A percentile compares a stretch with the other conserved stretches of the same genome.
Conservation (phyloP, 2,888 invertebrate species). For the Drosophila dives region DNA sequence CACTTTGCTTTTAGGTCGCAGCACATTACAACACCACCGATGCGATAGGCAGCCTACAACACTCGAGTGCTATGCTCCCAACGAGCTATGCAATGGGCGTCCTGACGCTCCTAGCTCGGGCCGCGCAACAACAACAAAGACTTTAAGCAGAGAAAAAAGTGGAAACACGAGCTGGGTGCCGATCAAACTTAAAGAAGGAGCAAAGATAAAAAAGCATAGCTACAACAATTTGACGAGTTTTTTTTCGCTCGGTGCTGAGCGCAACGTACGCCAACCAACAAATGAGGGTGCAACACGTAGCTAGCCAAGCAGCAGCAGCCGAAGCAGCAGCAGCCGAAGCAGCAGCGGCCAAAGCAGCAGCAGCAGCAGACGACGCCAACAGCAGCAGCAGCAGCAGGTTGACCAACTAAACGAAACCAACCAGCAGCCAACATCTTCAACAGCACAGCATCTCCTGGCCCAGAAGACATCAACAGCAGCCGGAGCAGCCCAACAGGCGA, state of each 20-base stretch:
- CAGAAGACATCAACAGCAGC: slow-evolving; percentile 16
- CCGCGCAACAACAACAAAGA: slow-evolving; percentile 12
- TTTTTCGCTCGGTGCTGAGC: slow-evolving; percentile 17
- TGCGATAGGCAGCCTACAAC: slow-evolving; percentile 31
- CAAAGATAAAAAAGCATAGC: not conserved
- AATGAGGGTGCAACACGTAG: slow-evolving; percentile 58
- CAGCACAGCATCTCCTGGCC: slow-evolving; percentile 33
- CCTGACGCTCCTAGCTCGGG: slow-evolving; percentile 49
- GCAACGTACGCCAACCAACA: slow-evolving; percentile 21
- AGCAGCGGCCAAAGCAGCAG: slow-evolving; percentile 16
- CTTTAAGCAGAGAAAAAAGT: slow-evolving; percentile 16
- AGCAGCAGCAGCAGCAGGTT: slow-evolving; percentile 44
- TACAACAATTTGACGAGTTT: slow-evolving; percentile 13
- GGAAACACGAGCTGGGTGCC: slow-evolving; percentile 12
- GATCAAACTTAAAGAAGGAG: slow-evolving; percentile 1
- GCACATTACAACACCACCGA: slow-evolving; percentile 3
- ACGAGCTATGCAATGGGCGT: slow-evolving; percentile 58
- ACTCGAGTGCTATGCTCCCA: slow-evolving; percentile 38
- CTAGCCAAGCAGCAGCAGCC: slow-evolving; percentile 25
- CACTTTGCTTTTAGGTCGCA: slow-evolving; percentile 14
- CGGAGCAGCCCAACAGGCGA: slow-evolving; percentile 9
- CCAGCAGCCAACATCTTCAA: slow-evolving; percentile 37
- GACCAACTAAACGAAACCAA: slow-evolving; percentile 42
- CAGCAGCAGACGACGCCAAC: slow-evolving; percentile 13
- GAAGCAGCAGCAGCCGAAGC: slow-evolving; percentile 3